Evolutionary conservation across 2,888 invertebrate species (phyloP).

Genomic region (Tanypteryx hageni): DNA sequence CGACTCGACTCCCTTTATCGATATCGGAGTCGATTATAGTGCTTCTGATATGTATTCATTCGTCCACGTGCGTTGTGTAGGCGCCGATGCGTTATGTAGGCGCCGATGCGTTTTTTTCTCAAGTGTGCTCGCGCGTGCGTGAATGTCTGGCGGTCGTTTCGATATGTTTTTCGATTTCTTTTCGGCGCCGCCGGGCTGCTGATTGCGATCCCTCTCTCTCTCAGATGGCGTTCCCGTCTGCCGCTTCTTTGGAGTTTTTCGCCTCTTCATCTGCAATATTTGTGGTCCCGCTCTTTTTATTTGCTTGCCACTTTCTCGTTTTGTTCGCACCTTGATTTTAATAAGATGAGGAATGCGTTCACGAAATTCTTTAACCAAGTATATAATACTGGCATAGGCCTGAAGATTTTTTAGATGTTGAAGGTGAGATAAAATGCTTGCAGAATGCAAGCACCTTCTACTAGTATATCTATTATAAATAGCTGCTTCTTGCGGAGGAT

Average conservation of each 20-base stretch:
- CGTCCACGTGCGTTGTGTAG: neutral
- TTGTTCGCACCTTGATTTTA: neutral
- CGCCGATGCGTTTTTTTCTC: neutral
- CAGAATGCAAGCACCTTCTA: too few relatives aligned
- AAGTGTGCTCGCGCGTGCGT: neutral
- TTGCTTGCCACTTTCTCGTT: neutral
- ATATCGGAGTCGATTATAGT: neutral
- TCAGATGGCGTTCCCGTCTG: too few relatives aligned
- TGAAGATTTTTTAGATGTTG: too few relatives aligned
- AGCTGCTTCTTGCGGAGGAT: too few relatives aligned
- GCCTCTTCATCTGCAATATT: too few relatives aligned
- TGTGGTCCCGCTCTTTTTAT: neutral
- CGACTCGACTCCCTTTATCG: neutral
- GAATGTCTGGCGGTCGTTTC: neutral
- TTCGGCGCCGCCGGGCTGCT: neutral
- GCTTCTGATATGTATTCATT: neutral
- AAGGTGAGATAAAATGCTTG: too few relatives aligned
- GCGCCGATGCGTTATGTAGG: neutral
- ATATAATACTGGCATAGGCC: too few relatives aligned
- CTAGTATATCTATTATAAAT: too few relatives aligned
- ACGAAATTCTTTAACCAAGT: too few relatives aligned
- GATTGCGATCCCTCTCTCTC: too few relatives aligned
- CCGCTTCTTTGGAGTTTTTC: too few relatives aligned
- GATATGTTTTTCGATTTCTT: slow-evolving; percentile 3
- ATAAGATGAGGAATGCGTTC: too few relatives aligned